These are phyloP conservation scores for Pachyrhynchus sulphureomaculatus DNA, from an alignment of 1,140 invertebrate genomes.

Conservation along the genomic window DNA sequence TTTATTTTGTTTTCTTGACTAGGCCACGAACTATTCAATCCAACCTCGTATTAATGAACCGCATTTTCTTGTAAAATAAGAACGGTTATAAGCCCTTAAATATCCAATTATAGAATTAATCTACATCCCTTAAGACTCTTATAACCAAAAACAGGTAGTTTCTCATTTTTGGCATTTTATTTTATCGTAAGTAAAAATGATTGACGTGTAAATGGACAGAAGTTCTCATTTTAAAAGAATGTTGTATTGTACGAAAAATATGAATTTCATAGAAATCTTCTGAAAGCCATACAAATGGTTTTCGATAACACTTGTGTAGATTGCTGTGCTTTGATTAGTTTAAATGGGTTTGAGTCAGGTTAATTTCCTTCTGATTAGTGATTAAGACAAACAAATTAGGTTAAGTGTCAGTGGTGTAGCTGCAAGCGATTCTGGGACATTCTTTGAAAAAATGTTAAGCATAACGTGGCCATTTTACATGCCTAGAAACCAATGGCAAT, in stretches of 20 bases:
- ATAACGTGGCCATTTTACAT: no score
- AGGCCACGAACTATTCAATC: no score
- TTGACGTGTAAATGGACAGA: slow-evolving; percentile 17
- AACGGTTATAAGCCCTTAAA: slow-evolving; percentile 9
- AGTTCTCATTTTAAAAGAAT: slow-evolving; percentile 15
- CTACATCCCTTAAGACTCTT: neutral
- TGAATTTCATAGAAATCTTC: slow-evolving; percentile 14
- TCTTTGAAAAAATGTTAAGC: no score
- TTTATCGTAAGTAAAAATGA: slow-evolving; percentile 17
- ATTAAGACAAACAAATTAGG: slow-evolving; percentile 4
- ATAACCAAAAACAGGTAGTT: slow-evolving; percentile 21
- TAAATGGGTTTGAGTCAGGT: slow-evolving; percentile 16
- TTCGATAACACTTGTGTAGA: slow-evolving; percentile 10
- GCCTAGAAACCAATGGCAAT: no score
- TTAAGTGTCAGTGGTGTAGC: no score
- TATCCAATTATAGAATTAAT: slow-evolving; percentile 20
- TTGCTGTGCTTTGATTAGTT: slow-evolving; percentile 14
- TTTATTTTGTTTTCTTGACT: no score
- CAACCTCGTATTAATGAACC: no score
- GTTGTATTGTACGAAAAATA: slow-evolving; percentile 13
- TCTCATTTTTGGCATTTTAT: slow-evolving; percentile 22
- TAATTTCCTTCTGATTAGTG: slow-evolving; percentile 13
- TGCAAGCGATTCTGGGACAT: no score
- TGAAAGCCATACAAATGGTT: slow-evolving; percentile 15
- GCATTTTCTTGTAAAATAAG: no score